Conservation (phyloP, 2,797 vertebrate species). For the Trachops cirrhosus region DNA sequence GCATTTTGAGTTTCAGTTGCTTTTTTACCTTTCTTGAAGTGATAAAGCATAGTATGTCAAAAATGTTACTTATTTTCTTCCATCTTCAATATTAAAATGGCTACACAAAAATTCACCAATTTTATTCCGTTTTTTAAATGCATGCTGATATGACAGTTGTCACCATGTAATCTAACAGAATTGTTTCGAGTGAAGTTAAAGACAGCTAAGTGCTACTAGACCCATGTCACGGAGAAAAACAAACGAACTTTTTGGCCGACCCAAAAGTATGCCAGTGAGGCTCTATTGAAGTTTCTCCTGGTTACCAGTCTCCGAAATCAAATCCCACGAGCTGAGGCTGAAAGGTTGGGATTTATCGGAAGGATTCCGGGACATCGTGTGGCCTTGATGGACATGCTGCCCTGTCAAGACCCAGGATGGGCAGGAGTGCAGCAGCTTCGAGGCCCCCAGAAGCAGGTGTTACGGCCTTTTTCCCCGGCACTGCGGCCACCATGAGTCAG, state of each 20-base stretch:
- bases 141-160: background rate
- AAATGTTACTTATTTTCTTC: background rate
- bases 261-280: background rate
- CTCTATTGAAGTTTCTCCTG: background rate
- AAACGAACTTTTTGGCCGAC: background rate
- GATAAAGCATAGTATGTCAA: background rate
- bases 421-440: background rate
- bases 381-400: background rate
- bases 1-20: background rate
- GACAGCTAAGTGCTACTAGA: background rate
- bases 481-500: background rate
- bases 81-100: background rate
- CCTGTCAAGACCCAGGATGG: background rate
- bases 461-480: background rate
- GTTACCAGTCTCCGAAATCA: background rate
- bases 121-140: background rate
- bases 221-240: background rate
- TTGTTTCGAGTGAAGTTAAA: background rate
- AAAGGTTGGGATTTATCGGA: background rate
- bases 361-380: background rate
- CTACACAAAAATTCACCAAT: background rate
- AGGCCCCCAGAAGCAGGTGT: background rate
- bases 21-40: background rate
- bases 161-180: background rate
- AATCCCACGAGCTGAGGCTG: background rate